Conservation (phyloP, 2,888 invertebrate genomes). For the Andrena marginata region DNA sequence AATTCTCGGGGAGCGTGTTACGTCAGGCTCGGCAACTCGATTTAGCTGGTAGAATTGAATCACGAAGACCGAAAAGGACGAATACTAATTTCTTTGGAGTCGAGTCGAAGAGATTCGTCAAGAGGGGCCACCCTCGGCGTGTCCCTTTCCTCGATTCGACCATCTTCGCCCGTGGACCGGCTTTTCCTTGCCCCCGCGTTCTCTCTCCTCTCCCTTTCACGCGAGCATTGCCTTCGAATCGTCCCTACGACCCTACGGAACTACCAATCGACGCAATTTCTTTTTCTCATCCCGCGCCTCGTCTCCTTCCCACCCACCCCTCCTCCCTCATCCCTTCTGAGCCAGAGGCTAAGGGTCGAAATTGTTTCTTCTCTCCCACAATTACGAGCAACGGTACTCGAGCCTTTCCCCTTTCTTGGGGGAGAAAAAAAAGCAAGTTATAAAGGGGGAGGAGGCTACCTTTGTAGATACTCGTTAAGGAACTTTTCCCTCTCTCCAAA, state of each 20-base stretch:
- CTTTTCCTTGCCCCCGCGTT: conserved; percentile 65
- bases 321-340: not conserved
- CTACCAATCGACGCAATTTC: conserved; percentile 64
- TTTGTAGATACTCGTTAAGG: conserved; percentile 62
- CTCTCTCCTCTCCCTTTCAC: conserved; percentile 10
- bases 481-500: conserved; percentile 30
- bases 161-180: conserved; percentile 74
- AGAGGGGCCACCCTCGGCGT: conserved; percentile 14
- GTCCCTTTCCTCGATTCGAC: conserved; percentile 36
- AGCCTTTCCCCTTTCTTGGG: conserved; percentile 37
- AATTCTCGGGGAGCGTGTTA: conserved; percentile 66
- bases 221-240: conserved; percentile 22
- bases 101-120: conserved; percentile 57
- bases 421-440: conserved; percentile 19
- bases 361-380: conserved; percentile 71
- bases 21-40: conserved; percentile 68
- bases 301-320: not conserved
- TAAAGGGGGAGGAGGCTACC: not conserved
- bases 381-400: conserved; percentile 63
- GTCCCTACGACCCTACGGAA: conserved; percentile 63
- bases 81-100: conserved; percentile 68
- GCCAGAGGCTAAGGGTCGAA: conserved; percentile 58
- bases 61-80: conserved; percentile 64
- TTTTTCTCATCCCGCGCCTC: conserved; percentile 30
- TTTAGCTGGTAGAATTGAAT: conserved; percentile 72